Evolutionary conservation across 2,797 vertebrate genomes (phyloP).

Genomic region (Cossypha niveicapilla): DNA sequence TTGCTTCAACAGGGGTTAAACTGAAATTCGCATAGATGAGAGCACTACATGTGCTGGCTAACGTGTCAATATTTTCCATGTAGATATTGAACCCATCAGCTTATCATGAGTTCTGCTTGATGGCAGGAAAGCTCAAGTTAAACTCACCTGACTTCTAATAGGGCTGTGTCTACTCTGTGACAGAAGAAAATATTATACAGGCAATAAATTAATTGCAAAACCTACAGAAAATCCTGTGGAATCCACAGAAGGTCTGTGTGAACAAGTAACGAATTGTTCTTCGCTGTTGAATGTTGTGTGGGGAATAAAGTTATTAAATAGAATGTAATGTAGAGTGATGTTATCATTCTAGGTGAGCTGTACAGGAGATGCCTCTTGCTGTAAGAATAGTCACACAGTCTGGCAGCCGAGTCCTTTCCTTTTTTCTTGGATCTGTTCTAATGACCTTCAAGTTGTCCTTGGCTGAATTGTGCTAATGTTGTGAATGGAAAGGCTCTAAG

Average conservation of each 20-base stretch:
- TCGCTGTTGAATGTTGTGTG: neutral
- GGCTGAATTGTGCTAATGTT: neutral
- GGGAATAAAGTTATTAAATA: neutral
- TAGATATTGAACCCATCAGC: neutral
- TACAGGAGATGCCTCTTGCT: neutral
- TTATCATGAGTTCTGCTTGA: neutral
- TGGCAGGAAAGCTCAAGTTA: neutral
- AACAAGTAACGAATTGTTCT: neutral
- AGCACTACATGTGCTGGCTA: neutral
- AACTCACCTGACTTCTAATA: neutral
- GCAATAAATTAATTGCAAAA: neutral
- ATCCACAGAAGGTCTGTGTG: neutral
- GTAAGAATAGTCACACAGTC: neutral
- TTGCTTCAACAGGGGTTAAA: neutral
- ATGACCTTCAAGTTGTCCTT: conserved; percentile 25
- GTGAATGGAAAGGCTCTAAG: neutral
- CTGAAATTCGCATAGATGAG: neutral
- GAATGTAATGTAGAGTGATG: neutral
- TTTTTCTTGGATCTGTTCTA: neutral
- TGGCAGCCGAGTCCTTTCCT: neutral
- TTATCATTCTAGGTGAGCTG: neutral
- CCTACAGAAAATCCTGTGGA: neutral
- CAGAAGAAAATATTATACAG: neutral
- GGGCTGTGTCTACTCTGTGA: neutral
- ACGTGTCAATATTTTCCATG: neutral